phyloP scores from a whole-genome alignment of 2,113 vertebrate genomes.

The Vimba vimba region DNA sequence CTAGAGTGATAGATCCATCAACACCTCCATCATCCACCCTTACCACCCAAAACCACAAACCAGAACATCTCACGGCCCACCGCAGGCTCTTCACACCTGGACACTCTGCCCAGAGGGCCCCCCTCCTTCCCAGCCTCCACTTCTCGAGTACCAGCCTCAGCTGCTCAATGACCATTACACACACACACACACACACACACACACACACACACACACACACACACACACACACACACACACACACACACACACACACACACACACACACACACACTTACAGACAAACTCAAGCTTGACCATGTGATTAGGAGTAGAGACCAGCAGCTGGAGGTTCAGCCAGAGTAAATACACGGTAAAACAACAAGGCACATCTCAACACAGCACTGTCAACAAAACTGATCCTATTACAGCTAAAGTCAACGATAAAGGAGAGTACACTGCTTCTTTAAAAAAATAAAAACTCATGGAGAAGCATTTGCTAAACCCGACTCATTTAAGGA shows the following conservation, averaged over 20 bases:
- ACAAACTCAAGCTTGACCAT: slow-evolving; percentile 33
- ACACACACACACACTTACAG: slow-evolving; percentile 32
- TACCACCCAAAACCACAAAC: slow-evolving; percentile 50
- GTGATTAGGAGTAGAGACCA: slow-evolving; percentile 40
- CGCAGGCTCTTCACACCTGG: slow-evolving; percentile 69
- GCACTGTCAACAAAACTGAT: slow-evolving; percentile 28
- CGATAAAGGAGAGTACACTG: not conserved
- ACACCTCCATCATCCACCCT: slow-evolving; percentile 66
- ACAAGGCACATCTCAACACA: slow-evolving; percentile 21
- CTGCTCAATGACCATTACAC: slow-evolving; percentile 68
- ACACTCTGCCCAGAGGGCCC: slow-evolving; percentile 59
- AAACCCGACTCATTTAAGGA: not conserved
- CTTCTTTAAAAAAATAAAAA: no score
- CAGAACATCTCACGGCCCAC: slow-evolving; percentile 54
- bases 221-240: slow-evolving; percentile 47
- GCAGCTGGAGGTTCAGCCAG: slow-evolving; percentile 47
- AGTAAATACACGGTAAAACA: slow-evolving; percentile 52
- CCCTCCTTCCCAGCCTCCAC: slow-evolving; percentile 39
- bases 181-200: slow-evolving; percentile 10
- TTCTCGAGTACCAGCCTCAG: slow-evolving; percentile 53
- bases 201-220: not conserved
- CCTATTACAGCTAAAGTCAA: slow-evolving; percentile 10
- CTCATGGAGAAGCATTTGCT: not conserved
- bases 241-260: slow-evolving; percentile 51
- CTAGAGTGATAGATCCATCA: slow-evolving; percentile 69